Base-by-base conservation (phyloP, 1,140 invertebrate genomes). In the Neotoxoptera formosana region DNA sequence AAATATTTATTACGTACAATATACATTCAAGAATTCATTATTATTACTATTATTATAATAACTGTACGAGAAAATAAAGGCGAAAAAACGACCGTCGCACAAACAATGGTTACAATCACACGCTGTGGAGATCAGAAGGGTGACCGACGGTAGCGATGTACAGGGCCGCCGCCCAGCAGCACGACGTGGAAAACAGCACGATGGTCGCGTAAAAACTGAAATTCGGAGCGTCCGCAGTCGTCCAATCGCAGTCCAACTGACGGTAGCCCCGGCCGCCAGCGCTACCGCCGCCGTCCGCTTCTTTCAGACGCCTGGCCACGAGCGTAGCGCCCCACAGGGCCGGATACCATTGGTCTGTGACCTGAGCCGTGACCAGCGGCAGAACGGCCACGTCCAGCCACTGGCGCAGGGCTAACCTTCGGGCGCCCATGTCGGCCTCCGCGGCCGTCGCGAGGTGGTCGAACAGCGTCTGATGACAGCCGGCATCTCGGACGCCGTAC, bases 391-490 rank as follows among this genome's bases (percentile, higher is more conserved):
- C 14, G 56, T n/a, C 9, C 9, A 90, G 4, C 89, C 89, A 90
- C 25, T 41, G 11, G 41, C 53, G 89, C 8, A 90, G 23, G 0
- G 23, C 36, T 41, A 14, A 6, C 1, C n/a, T 36, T 36, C 25
- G 83, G 83, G 36, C 6, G 36, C 11, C 14, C 56, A 0, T 41
- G 23, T 9, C 25, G 30, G 34, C 51, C 53, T 25, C 89, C 30
- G 23, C n/a, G 36, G 53, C 60, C 89, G 89, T 76, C 30, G 17
- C 14, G 11, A 76, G 60, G 36, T 67, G 30, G 14, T 90, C 89
- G 89, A 90, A 90, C 89, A 90, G 53, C 36, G 56, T 20, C 14
- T 41, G 89, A 20, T 90, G 41, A 17, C 89, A 90, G 7, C 56
- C 56, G 6, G 53, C 36, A 56, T 90, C 41, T 0, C 36, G 25